These are phyloP conservation scores for Elachura formosa DNA, from an alignment of 2,113 vertebrate genomes.

Conservation along the genomic window DNA sequence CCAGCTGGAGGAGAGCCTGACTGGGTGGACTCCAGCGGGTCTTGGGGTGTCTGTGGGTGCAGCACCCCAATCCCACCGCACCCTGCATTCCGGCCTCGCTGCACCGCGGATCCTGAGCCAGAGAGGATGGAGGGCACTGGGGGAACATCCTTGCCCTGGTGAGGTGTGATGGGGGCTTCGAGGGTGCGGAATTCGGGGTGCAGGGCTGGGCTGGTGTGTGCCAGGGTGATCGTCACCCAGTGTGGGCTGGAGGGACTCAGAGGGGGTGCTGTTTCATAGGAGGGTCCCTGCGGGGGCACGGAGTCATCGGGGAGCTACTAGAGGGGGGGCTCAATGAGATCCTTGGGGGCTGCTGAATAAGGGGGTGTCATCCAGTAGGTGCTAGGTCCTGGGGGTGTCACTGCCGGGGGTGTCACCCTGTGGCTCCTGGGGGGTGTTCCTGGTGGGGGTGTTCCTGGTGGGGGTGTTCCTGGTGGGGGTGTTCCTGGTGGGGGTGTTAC, in stretches of 20 bases:
- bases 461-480: no score
- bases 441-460: no score
- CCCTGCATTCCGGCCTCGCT: neutral
- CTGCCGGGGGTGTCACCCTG: neutral
- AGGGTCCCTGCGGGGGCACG: no score
- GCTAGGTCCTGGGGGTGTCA: neutral
- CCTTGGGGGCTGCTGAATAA: neutral
- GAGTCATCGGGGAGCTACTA: neutral
- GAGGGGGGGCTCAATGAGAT: neutral
- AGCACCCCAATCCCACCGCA: neutral
- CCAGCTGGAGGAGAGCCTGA: no score
- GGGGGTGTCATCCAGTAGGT: neutral
- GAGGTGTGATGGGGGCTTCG: neutral
- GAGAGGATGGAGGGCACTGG: neutral
- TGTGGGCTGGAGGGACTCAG: neutral
- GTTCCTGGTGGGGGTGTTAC: no score
- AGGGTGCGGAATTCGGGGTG: fast-evolving
- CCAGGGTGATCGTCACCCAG: neutral
- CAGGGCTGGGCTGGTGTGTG: neutral
- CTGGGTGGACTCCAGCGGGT: neutral
- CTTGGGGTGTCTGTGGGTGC: neutral
- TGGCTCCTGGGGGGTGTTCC: neutral
- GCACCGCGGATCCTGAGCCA: neutral
- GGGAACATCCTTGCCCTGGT: neutral
- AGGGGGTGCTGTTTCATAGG: neutral